Base-by-base conservation (phyloP, 1,140 invertebrate species). In the Drosophila arawakana region DNA sequence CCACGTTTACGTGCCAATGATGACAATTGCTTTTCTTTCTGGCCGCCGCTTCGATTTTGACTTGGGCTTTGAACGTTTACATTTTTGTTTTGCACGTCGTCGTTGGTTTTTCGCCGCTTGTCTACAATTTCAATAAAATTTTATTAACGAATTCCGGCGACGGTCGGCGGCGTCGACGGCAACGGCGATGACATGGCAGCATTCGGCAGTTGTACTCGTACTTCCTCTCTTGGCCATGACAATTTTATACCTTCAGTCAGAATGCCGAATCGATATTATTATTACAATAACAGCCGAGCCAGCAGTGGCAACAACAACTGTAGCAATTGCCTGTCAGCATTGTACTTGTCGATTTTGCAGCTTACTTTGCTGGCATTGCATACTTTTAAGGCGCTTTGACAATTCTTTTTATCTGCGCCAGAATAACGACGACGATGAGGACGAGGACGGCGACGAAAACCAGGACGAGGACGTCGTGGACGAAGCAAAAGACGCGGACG, bases 61-160 rank as follows among this genome's bases (percentile, higher is more conserved):
- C 35, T 60, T 67, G 60, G 37, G 68, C 69, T 68, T 79, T 79
- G 78, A 30, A 30, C 25, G 49, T 18, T 68, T 54, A 30, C 59
- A 49, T 49, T 85, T 81, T 89, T 89, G 80, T 89, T 89, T 89
- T 89, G 81, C 80, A 84, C 85, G 84, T 89, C 84, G 80, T 82
- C 83, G 76, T 76, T 52, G 86, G 84, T 88, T 89, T 88, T 89
- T 88, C 84, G 85, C 85, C 90, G 81, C 89, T 91, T 91, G 90
- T 91, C 90, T 91, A 91, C 90, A 90, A 91, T 91, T 91, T 91
- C 90, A 91, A 91, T 91, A 91, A 91, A 91, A 91, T 91, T 91
- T 91, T 91, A 91, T 91, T 91, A 91, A 91, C 90, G 90, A 91
- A 91, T 91, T 91, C 90, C 90, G 90, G 85, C 76, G 81, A 90